Conservation (phyloP, 2,113 vertebrate species). For the Peromyscus maniculatus region DNA sequence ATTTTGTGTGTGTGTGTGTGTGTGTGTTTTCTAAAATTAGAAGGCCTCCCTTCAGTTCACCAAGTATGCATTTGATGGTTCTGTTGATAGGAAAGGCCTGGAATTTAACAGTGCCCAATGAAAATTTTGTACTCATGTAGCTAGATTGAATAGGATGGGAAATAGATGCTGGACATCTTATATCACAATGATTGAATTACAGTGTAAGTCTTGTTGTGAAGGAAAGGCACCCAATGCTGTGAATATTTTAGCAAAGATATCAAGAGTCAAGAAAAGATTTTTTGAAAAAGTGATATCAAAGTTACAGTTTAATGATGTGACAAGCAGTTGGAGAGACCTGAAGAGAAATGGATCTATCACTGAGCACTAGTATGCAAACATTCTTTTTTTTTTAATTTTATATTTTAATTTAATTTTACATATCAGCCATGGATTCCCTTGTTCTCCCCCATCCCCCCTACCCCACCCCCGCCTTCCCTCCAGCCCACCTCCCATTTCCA, state of each 20-base stretch:
- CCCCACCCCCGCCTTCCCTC: too few relatives aligned
- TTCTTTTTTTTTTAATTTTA: background rate
- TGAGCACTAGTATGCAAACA: background rate
- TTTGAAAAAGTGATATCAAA: background rate
- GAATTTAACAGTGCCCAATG: background rate
- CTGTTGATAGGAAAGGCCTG: background rate
- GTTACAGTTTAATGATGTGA: background rate
- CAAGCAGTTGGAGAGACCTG: background rate
- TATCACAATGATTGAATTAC: background rate
- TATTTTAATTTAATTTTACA: too few relatives aligned
- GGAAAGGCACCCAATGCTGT: background rate
- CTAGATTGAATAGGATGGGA: background rate
- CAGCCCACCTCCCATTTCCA: too few relatives aligned
- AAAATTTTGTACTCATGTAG: background rate
- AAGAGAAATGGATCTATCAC: background rate
- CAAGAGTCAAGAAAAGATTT: background rate
- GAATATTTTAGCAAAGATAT: background rate
- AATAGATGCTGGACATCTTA: background rate
- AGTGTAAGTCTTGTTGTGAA: background rate
- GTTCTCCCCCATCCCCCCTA: too few relatives aligned
- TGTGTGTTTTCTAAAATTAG: background rate
- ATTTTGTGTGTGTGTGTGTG: background rate
- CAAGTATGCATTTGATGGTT: background rate
- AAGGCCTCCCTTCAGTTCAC: background rate
- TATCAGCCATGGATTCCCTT: too few relatives aligned